Conservation (phyloP, 2,888 invertebrate genomes). For the Cinara cedri region DNA sequence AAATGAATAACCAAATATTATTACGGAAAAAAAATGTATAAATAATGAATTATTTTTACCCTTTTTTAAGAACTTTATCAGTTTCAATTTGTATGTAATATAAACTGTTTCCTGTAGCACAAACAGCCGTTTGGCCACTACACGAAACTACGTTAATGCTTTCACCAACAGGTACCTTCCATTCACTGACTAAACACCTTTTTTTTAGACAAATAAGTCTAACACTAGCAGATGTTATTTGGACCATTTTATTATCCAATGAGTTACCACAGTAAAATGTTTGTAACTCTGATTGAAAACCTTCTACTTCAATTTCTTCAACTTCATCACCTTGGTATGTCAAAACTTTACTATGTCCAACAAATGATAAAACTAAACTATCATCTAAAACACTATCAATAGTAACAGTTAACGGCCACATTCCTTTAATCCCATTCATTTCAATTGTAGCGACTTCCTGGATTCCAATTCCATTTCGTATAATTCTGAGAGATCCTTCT, state of each 20-base stretch:
- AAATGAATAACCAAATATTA: background rate
- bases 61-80: constrained; percentile 70
- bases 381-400: constrained; percentile 72
- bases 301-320: constrained; percentile 93
- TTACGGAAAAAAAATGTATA: background rate
- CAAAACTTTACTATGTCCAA: constrained; percentile 93
- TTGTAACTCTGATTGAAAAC: constrained; percentile 89
- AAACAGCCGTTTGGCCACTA: constrained; percentile 76
- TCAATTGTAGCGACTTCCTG: constrained; percentile 98
- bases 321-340: constrained; percentile 94
- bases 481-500: constrained; percentile 95
- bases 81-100: constrained; percentile 79
- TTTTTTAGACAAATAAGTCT: constrained; percentile 74
- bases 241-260: constrained; percentile 78
- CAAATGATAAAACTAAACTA: constrained; percentile 91
- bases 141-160: constrained; percentile 88
- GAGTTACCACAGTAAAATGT: constrained; percentile 95
- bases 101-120: constrained; percentile 87
- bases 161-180: constrained; percentile 73
- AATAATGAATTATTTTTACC: constrained; percentile 62
- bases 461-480: constrained; percentile 98
- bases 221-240: constrained; percentile 76
- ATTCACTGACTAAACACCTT: constrained; percentile 73
- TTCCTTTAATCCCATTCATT: constrained; percentile 94
- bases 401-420: constrained; percentile 90